phyloP scores from a whole-genome alignment of 1,140 invertebrate species.

The Trinorchestia longiramus region DNA sequence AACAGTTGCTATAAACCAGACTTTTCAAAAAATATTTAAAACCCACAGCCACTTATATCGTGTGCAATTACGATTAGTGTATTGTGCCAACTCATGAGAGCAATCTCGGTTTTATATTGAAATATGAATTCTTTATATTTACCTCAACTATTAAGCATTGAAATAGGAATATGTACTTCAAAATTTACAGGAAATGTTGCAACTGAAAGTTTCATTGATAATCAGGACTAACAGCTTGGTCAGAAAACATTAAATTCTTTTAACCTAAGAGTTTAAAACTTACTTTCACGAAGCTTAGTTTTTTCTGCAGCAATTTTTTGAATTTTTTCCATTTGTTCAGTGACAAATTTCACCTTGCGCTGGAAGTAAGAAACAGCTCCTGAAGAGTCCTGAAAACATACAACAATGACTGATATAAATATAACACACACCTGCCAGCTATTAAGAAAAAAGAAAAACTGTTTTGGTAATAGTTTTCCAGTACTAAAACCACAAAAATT shows the following conservation, averaged over 20 bases:
- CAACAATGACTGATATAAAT: neutral
- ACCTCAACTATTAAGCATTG: neutral
- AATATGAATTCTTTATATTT: neutral
- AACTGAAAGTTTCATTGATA: neutral
- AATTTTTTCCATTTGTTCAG: conserved; percentile 94
- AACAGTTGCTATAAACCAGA: no score
- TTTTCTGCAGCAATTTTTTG: conserved; percentile 88
- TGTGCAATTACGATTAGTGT: no score
- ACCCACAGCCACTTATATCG: no score
- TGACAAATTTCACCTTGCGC: conserved; percentile 89
- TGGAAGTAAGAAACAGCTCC: conserved; percentile 92
- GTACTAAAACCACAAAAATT: no score
- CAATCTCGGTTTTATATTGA: no score
- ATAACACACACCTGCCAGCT: neutral
- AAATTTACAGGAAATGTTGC: neutral
- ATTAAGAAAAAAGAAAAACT: no score
- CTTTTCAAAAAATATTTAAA: no score
- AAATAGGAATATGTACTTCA: neutral
- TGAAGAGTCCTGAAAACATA: conserved; percentile 73
- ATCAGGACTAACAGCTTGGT: neutral
- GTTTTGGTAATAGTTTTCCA: no score
- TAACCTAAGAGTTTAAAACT: conserved; percentile 62
- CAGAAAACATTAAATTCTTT: neutral
- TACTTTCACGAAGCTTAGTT: conserved; percentile 84
- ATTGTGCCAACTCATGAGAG: no score